phyloP scores from a whole-genome alignment of 1,140 invertebrate genomes.

The Odontomachus brunneus region DNA sequence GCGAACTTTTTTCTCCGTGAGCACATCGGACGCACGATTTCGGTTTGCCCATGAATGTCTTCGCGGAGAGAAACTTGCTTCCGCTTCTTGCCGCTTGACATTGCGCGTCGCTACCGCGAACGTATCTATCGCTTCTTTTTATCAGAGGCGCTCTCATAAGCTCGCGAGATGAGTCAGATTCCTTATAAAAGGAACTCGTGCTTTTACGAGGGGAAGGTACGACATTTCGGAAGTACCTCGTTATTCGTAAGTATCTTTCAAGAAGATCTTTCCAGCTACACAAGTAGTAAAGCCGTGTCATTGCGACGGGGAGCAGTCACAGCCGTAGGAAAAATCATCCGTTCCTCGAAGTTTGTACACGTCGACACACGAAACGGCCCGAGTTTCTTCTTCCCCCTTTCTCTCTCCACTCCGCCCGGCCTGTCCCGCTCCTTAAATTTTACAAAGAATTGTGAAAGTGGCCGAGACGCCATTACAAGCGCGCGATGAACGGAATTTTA shows the following conservation, averaged over 20 bases:
- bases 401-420: too few species aligned
- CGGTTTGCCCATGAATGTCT: too few species aligned
- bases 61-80: neutral
- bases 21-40: too few species aligned
- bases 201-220: too few species aligned
- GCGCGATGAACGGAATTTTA: constrained; percentile 28
- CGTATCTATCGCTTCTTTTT: too few species aligned
- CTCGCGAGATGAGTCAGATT: neutral
- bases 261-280: neutral
- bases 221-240: neutral
- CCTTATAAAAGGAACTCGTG: neutral
- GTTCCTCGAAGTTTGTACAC: constrained; percentile 30
- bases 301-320: neutral
- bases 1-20: too few species aligned
- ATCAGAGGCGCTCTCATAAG: too few species aligned
- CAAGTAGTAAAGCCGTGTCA: neutral
- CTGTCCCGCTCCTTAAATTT: constrained; percentile 12
- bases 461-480: constrained; percentile 13
- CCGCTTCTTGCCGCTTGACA: neutral
- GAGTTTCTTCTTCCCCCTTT: constrained; percentile 15
- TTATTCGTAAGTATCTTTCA: neutral
- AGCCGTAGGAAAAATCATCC: constrained; percentile 23
- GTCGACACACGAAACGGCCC: constrained; percentile 9
- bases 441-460: constrained; percentile 36
- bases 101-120: too few species aligned